Conservation (phyloP, 2,113 vertebrate genomes). For the Leptocoma aspasia region DNA sequence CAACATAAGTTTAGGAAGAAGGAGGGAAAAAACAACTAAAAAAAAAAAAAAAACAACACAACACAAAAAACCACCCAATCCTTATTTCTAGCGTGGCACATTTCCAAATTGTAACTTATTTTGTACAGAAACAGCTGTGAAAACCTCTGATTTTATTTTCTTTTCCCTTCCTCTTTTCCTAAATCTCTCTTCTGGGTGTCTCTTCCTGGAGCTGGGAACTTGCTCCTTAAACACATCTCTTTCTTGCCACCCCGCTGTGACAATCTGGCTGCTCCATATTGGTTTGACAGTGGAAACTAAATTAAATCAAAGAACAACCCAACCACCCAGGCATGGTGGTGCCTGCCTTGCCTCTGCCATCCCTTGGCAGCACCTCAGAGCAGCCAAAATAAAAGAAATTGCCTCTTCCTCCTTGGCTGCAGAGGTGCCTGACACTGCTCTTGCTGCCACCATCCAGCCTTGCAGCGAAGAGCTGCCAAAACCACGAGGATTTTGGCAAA, state of each 20-base stretch:
- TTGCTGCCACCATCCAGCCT: neutral
- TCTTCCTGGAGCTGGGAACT: neutral
- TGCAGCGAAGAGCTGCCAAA: conserved; percentile 13
- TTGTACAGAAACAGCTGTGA: neutral
- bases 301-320: conserved; percentile 15
- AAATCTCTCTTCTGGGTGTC: neutral
- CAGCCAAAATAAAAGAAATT: neutral
- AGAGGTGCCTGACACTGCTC: neutral
- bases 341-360: neutral
- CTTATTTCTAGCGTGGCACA: neutral
- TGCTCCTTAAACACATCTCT: rapidly evolving
- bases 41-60: neutral
- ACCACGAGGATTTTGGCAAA: conserved; percentile 58
- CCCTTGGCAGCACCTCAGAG: neutral
- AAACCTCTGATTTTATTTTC: neutral
- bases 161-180: neutral
- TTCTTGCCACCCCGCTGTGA: neutral
- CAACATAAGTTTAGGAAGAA: neutral
- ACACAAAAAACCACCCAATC: neutral
- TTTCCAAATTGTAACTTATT: neutral
- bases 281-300: neutral
- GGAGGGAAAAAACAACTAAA: rapidly evolving
- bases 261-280: neutral
- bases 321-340: neutral
- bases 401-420: neutral